Percentiles rank a stretch among this genome's conserved stretches.
Conservation (phyloP, 2,797 vertebrate genomes). For the Leuciscus waleckii region DNA sequence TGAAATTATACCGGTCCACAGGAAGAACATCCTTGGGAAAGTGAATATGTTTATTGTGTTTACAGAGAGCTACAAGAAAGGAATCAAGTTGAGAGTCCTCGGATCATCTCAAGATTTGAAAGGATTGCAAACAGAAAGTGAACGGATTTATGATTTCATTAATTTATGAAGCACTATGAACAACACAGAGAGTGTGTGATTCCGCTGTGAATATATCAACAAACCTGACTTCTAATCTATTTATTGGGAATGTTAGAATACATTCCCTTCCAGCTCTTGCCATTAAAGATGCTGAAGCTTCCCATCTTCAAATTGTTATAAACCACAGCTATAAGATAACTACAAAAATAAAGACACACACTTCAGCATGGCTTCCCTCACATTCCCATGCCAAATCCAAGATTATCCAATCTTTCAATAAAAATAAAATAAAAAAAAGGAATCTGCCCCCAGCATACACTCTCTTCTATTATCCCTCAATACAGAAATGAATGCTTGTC, state of each 20-base stretch:
- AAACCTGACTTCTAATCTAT: not conserved
- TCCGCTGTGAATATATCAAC: not conserved
- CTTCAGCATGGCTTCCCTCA: not conserved
- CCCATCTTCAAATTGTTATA: not conserved
- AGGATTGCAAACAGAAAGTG: not conserved
- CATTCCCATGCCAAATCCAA: slow-evolving; percentile 25
- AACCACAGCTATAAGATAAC: not conserved
- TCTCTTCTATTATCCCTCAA: slow-evolving; percentile 25
- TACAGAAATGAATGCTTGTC: slow-evolving; percentile 27
- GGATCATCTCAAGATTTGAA: not conserved
- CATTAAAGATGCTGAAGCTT: not conserved
- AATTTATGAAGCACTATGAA: not conserved
- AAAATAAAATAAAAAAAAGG: not conserved
- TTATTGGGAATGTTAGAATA: not conserved
- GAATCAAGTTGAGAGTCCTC: slow-evolving; percentile 1
- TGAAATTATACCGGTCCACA: slow-evolving; percentile 5
- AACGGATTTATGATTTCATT: not conserved
- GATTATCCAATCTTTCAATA: slow-evolving; percentile 22
- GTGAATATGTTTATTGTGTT: slow-evolving; percentile 28
- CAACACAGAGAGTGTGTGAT: not conserved
- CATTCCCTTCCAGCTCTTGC: not conserved
- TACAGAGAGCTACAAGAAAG: slow-evolving; percentile 8
- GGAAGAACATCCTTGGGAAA: slow-evolving; percentile 41
- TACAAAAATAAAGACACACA: slow-evolving; percentile 1
- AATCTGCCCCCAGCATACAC: not conserved